A percentile compares a stretch with the other conserved stretches of the same genome.
Conservation (phyloP, 1,140 invertebrate species). For the Lepidurus apus region DNA sequence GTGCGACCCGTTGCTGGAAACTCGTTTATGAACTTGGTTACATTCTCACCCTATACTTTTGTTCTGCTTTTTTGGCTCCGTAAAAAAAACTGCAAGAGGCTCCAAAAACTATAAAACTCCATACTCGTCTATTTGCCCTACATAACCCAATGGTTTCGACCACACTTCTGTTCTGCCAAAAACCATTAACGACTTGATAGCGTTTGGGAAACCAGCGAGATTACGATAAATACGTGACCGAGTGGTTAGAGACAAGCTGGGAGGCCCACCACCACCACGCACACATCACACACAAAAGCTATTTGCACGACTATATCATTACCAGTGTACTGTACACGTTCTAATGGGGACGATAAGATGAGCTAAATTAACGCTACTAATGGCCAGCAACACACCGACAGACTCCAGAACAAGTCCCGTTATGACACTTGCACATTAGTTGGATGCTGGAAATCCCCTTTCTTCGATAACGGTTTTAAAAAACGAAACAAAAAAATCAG, state of each 20-base stretch:
- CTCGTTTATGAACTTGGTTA: not conserved
- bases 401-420: not conserved
- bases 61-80: not conserved
- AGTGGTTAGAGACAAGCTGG: not conserved
- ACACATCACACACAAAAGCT: constrained; percentile 4
- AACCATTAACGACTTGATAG: not conserved
- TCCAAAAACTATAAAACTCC: not conserved
- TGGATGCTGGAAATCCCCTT: not conserved
- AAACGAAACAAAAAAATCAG: not conserved
- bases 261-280: not conserved
- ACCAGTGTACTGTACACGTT: not conserved
- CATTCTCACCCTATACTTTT: not conserved
- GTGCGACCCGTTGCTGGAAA: not conserved
- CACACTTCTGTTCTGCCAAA: constrained; percentile 6
- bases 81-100: not conserved
- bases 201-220: not conserved
- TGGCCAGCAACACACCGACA: not conserved
- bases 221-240: constrained; percentile 19
- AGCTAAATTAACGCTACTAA: not conserved
- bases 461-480: not conserved
- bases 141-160: not conserved
- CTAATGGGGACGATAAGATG: not conserved
- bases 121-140: not conserved
- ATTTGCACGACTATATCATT: constrained; percentile 1
- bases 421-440: constrained; percentile 4